These are phyloP conservation scores for Ectemnius continuus DNA, from an alignment of 2,888 invertebrate species.

Conservation along the genomic window DNA sequence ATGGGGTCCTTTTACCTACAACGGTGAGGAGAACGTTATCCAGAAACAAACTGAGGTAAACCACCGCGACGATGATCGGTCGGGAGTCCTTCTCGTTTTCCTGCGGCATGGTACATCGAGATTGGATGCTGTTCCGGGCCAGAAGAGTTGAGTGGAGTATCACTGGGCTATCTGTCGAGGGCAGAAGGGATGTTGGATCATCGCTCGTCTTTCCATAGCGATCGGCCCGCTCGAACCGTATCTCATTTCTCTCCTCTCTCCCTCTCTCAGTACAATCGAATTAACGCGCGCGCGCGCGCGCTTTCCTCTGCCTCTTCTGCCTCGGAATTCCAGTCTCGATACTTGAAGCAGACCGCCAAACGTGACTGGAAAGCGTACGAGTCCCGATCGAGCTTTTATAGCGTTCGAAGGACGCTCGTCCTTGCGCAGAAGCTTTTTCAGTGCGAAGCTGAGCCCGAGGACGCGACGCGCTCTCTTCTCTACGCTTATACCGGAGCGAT, in stretches of 20 bases:
- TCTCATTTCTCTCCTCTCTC: background rate
- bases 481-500: background rate
- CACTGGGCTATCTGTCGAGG: no score
- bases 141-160: no score
- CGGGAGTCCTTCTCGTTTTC: conserved; percentile 34
- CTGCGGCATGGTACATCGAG: no score
- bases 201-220: background rate
- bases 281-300: background rate
- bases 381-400: conserved; percentile 70
- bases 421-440: conserved; percentile 69
- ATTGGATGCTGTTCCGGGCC: no score
- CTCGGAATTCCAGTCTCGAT: conserved; percentile 14
- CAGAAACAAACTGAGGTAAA: conserved; percentile 87
- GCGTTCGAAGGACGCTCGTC: conserved; percentile 54
- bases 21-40: conserved; percentile 94
- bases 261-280: background rate
- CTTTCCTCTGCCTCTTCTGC: no score
- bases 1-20: conserved; percentile 84
- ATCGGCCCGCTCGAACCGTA: background rate
- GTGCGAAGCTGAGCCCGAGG: background rate
- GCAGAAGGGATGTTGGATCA: no score
- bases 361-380: conserved; percentile 68
- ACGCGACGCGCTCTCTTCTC: no score
- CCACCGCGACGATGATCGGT: conserved; percentile 79
- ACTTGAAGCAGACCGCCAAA: conserved; percentile 55